Base-by-base conservation (phyloP, 2,113 vertebrate species). In the Siniperca chuatsi region DNA sequence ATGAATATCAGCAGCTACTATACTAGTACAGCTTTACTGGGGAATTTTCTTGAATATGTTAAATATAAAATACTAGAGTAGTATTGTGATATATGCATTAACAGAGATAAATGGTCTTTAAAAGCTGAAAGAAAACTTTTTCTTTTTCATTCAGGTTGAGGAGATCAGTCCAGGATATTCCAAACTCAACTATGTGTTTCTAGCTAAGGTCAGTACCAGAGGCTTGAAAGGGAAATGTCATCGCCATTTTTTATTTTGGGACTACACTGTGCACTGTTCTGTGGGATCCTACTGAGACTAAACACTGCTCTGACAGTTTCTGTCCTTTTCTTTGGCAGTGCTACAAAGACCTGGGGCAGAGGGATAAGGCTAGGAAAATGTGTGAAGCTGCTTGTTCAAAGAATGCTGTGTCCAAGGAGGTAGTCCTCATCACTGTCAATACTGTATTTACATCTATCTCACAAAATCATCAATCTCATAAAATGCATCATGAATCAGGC, bases 101-200 rank as follows among this genome's bases (percentile, higher is more conserved):
- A n/a, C 11, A 61, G 10, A 33, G 10, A 60, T 46, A 20, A 7
- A 52, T 23, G 37, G n/a, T 65, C 13, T 68, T 52, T 37, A 4
- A 50, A 64, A 35, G n/a, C 46, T 79, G 23, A 80, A 37, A 42
- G 13, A 23, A n/a, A 50, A 18, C 23, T 20, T n/a, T 48, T 68
- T 1, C 58, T 86, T 91, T 46, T 15, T 46, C 21, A 44, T 90
- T 78, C 91, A 98, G 98, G 97, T 93, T 71, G 98, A 99, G 95
- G 97, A 99, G 88, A 94, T 99, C 86, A 92, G 85, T 16, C 97
- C 97, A 52, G 95, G 96, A 78, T 99, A 97, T 94, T 99, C 98
- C 62, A 97, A 98, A 93, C 92, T 81, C 86, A 99, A 99, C 95
- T 98, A 97, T 78, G 95, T 97, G 69, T 99, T 96, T 93, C 95